A percentile compares a stretch with the other conserved stretches of the same genome.
Conservation (phyloP, 2,113 vertebrate genomes). For the Dunckerocampus dactyliophorus region DNA sequence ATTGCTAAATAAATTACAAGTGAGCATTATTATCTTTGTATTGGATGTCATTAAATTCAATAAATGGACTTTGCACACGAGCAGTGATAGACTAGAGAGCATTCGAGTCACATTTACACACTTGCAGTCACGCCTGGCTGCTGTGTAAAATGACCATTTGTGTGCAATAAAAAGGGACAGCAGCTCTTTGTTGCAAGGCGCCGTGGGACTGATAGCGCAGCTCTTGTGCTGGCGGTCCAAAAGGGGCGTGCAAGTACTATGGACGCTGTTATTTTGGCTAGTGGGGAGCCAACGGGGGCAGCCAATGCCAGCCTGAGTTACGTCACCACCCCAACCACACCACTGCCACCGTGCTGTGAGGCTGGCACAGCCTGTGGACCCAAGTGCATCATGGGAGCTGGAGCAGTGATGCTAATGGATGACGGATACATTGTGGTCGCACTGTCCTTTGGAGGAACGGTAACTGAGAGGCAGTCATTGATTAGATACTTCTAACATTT, state of each 20-base stretch:
- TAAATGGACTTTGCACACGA: too few species aligned
- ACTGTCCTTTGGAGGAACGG: too few species aligned
- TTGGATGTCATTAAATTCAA: background rate
- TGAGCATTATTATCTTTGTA: background rate
- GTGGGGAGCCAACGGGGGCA: conserved; percentile 33
- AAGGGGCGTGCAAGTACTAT: conserved; percentile 14
- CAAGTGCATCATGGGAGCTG: conserved; percentile 52
- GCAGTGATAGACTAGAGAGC: background rate
- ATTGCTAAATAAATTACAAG: background rate
- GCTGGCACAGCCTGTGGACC: conserved; percentile 70
- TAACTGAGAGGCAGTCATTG: too few species aligned
- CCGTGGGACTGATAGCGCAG: conserved; percentile 54
- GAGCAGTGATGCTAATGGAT: conserved; percentile 11
- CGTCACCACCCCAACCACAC: conserved; percentile 35
- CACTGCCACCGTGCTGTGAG: conserved; percentile 40
- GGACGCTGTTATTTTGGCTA: conserved; percentile 48
- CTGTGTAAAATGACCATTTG: conserved; percentile 42
- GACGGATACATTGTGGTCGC: background rate
- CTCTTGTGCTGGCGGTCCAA: conserved; percentile 48
- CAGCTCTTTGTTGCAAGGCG: conserved; percentile 60
- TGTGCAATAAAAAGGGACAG: conserved; percentile 55
- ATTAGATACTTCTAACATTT: background rate
- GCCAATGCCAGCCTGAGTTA: conserved; percentile 41
- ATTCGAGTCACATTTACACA: background rate
- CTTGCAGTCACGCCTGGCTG: conserved; percentile 27